Evolutionary conservation across 92 coral and sea anemone species (phyloP).

Genomic region (Parazoanthus swiftii): DNA sequence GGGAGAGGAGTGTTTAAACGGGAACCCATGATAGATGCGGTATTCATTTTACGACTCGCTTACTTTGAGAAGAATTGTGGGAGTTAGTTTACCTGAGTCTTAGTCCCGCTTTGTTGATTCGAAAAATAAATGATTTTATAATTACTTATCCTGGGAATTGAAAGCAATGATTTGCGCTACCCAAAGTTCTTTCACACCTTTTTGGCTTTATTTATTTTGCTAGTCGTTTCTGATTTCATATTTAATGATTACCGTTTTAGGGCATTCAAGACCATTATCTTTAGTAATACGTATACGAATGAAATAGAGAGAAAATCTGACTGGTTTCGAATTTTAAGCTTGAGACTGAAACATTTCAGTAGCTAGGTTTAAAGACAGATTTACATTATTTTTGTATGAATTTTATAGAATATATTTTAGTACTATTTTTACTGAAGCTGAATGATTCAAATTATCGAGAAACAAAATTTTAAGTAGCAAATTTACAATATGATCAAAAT

Average conservation of each 20-base stretch:
- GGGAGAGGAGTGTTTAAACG: slow-evolving; percentile 44
- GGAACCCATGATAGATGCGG: slow-evolving; percentile 34
- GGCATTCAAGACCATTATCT: slow-evolving; percentile 43
- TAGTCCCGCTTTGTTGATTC: background rate
- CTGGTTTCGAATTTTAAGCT: background rate
- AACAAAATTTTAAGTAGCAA: background rate
- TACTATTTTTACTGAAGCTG: background rate
- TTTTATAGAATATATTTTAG: background rate
- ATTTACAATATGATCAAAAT: slow-evolving; percentile 35
- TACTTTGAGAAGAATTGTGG: background rate
- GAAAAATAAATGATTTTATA: background rate
- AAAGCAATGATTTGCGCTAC: background rate
- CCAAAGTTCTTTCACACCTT: background rate
- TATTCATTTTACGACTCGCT: background rate
- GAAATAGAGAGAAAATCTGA: background rate
- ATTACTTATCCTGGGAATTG: background rate
- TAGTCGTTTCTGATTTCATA: background rate
- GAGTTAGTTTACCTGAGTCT: slow-evolving; percentile 15
- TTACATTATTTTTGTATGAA: slow-evolving; percentile 4
- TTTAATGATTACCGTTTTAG: slow-evolving; percentile 13
- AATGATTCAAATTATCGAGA: background rate
- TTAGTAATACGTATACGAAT: background rate
- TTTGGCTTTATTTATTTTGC: background rate
- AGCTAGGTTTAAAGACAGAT: background rate
- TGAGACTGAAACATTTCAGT: background rate